A percentile compares a stretch with the other conserved stretches of the same genome.
These are phyloP conservation scores for Onychorhynchus coronatus DNA, from an alignment of 2,113 vertebrate species.

Conservation along the genomic window DNA sequence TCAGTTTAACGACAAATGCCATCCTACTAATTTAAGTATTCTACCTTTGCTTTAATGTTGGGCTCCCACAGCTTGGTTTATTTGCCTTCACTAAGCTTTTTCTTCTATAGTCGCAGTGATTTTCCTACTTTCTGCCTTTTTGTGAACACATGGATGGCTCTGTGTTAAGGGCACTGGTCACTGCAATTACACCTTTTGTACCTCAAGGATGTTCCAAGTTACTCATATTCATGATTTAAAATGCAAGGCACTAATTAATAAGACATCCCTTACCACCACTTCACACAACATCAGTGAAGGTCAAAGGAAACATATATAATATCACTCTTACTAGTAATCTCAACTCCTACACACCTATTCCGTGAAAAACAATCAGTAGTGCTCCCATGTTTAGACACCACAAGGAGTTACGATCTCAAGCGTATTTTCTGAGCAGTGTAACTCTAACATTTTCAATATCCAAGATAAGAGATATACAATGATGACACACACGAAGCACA, in stretches of 20 bases:
- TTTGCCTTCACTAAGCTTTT: neutral
- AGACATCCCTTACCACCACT: neutral
- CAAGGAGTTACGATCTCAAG: neutral
- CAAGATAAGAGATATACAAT: neutral
- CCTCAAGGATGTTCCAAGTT: neutral
- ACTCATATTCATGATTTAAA: neutral
- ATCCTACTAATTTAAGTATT: neutral
- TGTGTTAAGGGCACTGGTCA: neutral
- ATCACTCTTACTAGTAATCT: neutral
- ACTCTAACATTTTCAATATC: neutral
- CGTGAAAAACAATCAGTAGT: neutral
- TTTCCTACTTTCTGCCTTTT: neutral
- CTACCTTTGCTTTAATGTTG: neutral
- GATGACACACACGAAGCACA: neutral
- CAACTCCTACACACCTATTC: fast-evolving
- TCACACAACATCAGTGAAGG: neutral
- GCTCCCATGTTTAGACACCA: neutral
- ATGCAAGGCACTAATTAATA: neutral
- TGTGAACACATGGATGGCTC: neutral
- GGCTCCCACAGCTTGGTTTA: neutral
- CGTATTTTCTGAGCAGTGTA: neutral
- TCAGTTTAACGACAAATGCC: neutral
- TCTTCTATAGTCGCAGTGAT: neutral
- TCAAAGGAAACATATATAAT: neutral
- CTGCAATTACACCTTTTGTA: neutral